phyloP scores from a whole-genome alignment of 2,888 invertebrate species.

The Atethmia centrago region DNA sequence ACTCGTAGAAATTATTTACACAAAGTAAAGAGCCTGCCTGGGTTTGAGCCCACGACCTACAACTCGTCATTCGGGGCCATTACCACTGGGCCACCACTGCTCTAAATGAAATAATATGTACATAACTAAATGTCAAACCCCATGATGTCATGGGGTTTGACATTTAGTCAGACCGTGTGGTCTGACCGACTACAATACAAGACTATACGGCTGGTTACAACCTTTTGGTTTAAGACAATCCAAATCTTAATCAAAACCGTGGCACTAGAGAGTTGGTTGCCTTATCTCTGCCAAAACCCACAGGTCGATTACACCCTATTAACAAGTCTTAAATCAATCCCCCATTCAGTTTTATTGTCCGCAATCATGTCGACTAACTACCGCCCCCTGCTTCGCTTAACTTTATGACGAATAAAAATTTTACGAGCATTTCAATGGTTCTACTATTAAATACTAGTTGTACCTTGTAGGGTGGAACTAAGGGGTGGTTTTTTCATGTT shows the following conservation, averaged over 20 bases:
- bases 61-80: too few species aligned
- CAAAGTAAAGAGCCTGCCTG: too few species aligned
- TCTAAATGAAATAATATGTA: too few species aligned
- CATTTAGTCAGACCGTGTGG: too few species aligned
- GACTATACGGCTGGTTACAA: background rate
- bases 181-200: background rate
- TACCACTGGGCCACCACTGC: too few species aligned
- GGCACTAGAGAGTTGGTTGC: background rate
- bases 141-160: too few species aligned
- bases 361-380: constrained; percentile 54
- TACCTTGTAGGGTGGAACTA: constrained; percentile 50
- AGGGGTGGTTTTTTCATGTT: constrained; percentile 55
- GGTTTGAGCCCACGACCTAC: too few species aligned
- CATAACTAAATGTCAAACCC: background rate
- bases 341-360: constrained; percentile 55
- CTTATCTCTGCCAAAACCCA: background rate
- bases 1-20: too few species aligned
- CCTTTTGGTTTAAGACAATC: background rate
- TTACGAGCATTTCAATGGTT: constrained; percentile 63
- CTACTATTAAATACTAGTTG: constrained; percentile 66
- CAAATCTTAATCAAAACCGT: background rate
- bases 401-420: constrained; percentile 65
- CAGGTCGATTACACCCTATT: constrained; percentile 32
- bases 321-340: constrained; percentile 59
- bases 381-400: constrained; percentile 50